Percentiles rank a stretch among this genome's conserved stretches.
phyloP scores from a whole-genome alignment of 2,797 vertebrate genomes.

The Heterohyrax brucei region DNA sequence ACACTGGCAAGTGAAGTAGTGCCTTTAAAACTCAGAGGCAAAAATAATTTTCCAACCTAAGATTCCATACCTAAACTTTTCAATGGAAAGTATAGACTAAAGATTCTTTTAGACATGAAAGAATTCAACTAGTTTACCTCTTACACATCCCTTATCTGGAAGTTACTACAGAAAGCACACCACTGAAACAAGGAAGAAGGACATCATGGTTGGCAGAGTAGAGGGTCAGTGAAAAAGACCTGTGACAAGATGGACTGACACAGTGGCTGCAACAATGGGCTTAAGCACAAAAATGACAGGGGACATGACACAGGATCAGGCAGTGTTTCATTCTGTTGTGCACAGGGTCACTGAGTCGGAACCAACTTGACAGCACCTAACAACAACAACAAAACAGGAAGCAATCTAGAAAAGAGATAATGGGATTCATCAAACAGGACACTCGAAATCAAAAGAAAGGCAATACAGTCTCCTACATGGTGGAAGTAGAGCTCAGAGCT shows the following conservation, averaged over 20 bases:
- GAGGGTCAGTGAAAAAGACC: too few species aligned
- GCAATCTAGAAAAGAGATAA: not conserved
- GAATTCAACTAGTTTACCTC: conserved; percentile 18
- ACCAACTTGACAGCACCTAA: too few species aligned
- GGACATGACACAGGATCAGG: too few species aligned
- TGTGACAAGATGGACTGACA: too few species aligned
- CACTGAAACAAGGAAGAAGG: not conserved
- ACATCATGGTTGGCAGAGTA: too few species aligned
- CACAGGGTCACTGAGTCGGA: too few species aligned
- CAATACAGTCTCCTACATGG: not conserved
- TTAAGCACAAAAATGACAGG: too few species aligned
- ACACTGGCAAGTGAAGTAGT: conserved; percentile 8
- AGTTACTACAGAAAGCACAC: not conserved
- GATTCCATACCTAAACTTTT: conserved; percentile 49
- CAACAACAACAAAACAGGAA: not conserved
- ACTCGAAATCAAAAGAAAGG: not conserved
- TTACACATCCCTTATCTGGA: conserved; percentile 12
- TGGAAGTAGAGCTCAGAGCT: not conserved
- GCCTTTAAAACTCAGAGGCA: not conserved
- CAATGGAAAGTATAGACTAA: not conserved
- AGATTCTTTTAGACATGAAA: conserved; percentile 48
- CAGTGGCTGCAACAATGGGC: too few species aligned
- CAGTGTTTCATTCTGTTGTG: too few species aligned
- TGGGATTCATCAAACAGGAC: not conserved
- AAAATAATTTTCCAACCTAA: conserved; percentile 18